Conservation (phyloP, 2,888 invertebrate genomes). For the Neuroscelio doddi region DNA sequence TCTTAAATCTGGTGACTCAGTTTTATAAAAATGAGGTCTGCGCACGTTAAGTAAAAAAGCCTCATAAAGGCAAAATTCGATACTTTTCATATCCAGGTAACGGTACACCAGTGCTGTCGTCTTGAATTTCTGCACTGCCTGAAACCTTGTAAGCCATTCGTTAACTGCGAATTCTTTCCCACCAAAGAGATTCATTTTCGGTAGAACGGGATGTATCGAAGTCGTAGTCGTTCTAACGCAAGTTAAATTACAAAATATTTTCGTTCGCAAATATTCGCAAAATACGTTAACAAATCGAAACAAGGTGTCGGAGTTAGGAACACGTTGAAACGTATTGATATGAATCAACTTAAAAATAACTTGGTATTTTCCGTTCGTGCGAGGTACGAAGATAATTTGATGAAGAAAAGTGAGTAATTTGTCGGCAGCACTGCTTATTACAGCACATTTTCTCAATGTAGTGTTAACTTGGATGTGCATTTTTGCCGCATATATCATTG, state of each 20-base stretch:
- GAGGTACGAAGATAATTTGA: no score
- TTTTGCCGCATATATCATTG: conserved; percentile 15
- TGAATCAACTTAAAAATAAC: no score
- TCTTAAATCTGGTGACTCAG: no score
- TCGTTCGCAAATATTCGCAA: conserved; percentile 7
- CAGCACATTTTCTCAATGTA: background rate
- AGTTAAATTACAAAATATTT: conserved; percentile 38
- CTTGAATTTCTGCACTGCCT: conserved; percentile 38
- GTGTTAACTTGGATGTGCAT: background rate
- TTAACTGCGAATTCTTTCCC: conserved; percentile 39
- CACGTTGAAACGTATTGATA: no score
- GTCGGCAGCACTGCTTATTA: no score
- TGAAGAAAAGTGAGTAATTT: no score
- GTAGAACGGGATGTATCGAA: conserved; percentile 25
- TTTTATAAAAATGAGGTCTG: conserved; percentile 33
- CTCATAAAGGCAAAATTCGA: conserved; percentile 39
- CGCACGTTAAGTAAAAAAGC: conserved; percentile 14
- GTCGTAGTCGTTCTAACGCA: conserved; percentile 17
- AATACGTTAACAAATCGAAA: conserved; percentile 9
- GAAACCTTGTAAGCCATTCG: conserved; percentile 40
- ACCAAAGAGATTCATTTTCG: conserved; percentile 33
- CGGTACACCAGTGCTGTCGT: conserved; percentile 30
- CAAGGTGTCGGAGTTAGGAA: no score
- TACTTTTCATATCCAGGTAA: conserved; percentile 37
- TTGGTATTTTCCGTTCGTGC: no score